Evolutionary conservation across 1,140 invertebrate species (phyloP).

Genomic region (Drosophila lacertosa): DNA sequence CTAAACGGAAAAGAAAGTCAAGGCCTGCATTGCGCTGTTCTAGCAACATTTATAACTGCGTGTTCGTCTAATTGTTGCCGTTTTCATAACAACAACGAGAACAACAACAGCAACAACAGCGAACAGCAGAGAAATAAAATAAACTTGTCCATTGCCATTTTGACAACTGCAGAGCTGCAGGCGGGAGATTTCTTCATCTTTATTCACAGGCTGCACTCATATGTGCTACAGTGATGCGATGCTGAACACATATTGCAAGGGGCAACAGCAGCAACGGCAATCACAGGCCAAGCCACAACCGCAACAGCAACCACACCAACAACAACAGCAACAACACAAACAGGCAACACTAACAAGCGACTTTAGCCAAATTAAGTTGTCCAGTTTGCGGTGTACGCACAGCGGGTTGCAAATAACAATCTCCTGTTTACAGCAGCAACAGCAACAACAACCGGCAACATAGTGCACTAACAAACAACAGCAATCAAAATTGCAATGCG

Average conservation of each 20-base stretch:
- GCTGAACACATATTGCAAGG: slow-evolving; percentile 14
- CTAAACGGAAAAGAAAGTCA: slow-evolving; percentile 3
- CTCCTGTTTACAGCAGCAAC: slow-evolving; percentile 76
- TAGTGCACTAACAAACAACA: slow-evolving; percentile 45
- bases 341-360: slow-evolving; percentile 76
- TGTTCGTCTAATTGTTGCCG: slow-evolving; percentile 70
- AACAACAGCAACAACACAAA: slow-evolving; percentile 34
- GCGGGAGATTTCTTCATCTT: slow-evolving; percentile 60
- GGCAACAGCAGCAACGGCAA: slow-evolving; percentile 36
- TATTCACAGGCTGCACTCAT: slow-evolving; percentile 61
- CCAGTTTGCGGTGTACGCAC: slow-evolving; percentile 80
- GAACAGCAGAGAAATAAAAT: slow-evolving; percentile 28
- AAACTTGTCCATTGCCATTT: slow-evolving; percentile 60
- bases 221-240: slow-evolving; percentile 57
- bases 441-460: slow-evolving; percentile 35
- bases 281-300: slow-evolving; percentile 43
- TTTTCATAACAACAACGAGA: slow-evolving; percentile 25
- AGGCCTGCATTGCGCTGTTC: slow-evolving; percentile 10
- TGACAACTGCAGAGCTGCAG: slow-evolving; percentile 34
- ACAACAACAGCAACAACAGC: slow-evolving; percentile 16
- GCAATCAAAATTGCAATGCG: slow-evolving; percentile 46
- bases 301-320: slow-evolving; percentile 40
- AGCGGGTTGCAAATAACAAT: slow-evolving; percentile 81
- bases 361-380: slow-evolving; percentile 81
- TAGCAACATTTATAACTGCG: slow-evolving; percentile 38